A percentile compares a stretch with the other conserved stretches of the same genome.
These are phyloP conservation scores for Xestoiulus laeticollis DNA, from an alignment of 2,888 invertebrate genomes.

Conservation along the genomic window DNA sequence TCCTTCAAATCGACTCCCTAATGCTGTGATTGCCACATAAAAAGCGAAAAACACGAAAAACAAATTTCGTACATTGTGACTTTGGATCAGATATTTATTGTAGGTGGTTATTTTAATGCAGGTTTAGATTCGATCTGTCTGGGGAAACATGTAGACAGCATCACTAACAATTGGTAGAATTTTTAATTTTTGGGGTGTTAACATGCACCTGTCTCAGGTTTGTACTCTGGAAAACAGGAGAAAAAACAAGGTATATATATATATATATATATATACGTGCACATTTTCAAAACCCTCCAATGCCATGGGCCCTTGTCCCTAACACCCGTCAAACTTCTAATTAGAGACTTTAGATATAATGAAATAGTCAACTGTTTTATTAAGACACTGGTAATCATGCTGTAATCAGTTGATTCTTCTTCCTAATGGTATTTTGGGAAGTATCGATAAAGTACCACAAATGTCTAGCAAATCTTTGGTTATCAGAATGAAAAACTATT, in stretches of 20 bases:
- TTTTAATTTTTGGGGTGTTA: slow-evolving; percentile 32
- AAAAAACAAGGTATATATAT: too few species aligned
- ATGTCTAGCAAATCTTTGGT: too few species aligned
- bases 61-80: neutral
- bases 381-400: too few species aligned
- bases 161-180: neutral
- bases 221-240: neutral
- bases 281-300: neutral
- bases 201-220: slow-evolving; percentile 6
- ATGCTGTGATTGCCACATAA: neutral
- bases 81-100: slow-evolving; percentile 41
- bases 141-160: slow-evolving; percentile 1
- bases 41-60: slow-evolving; percentile 14
- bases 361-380: too few species aligned
- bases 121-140: slow-evolving; percentile 30
- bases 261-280: neutral
- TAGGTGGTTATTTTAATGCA: slow-evolving; percentile 17
- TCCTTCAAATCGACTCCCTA: neutral
- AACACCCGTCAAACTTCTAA: too few species aligned
- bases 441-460: too few species aligned
- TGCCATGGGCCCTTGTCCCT: neutral
- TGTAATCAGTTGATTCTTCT: too few species aligned
- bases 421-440: too few species aligned
- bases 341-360: too few species aligned
- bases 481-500: too few species aligned